A percentile compares a stretch with the other conserved stretches of the same genome.
phyloP scores from a whole-genome alignment of 2,888 invertebrate genomes.

The Eulithis prunata region DNA sequence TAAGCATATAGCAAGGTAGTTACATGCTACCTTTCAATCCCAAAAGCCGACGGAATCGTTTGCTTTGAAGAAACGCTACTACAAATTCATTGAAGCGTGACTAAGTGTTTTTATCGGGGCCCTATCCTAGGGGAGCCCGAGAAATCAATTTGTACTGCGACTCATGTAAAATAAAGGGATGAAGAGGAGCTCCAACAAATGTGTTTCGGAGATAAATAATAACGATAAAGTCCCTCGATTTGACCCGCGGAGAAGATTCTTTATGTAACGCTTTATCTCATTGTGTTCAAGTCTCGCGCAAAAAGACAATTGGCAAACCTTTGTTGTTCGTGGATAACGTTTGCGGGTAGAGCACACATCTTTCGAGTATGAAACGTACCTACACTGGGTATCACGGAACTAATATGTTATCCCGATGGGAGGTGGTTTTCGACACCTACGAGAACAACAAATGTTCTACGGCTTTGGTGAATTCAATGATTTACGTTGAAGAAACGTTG shows the following conservation, averaged over 20 bases:
- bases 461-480: too few species aligned
- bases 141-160: conserved; percentile 64
- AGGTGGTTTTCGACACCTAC: too few species aligned
- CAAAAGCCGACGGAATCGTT: conserved; percentile 12
- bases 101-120: conserved; percentile 47
- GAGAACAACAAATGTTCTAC: too few species aligned
- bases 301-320: conserved; percentile 56
- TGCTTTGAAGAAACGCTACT: conserved; percentile 37
- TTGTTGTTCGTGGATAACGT: conserved; percentile 58
- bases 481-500: too few species aligned
- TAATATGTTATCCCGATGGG: too few species aligned
- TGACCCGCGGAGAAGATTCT: conserved; percentile 60
- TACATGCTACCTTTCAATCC: conserved; percentile 13
- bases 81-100: conserved; percentile 50
- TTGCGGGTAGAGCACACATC: neutral
- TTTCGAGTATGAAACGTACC: neutral
- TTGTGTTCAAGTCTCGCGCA: conserved; percentile 56
- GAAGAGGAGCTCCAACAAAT: conserved; percentile 59
- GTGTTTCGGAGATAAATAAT: conserved; percentile 69
- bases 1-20: neutral
- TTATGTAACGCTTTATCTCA: conserved; percentile 61
- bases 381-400: too few species aligned
- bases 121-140: conserved; percentile 47
- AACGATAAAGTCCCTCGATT: conserved; percentile 67
- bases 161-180: conserved; percentile 66